Base-by-base conservation (phyloP, 2,888 invertebrate genomes). In the Netelia virgata region DNA sequence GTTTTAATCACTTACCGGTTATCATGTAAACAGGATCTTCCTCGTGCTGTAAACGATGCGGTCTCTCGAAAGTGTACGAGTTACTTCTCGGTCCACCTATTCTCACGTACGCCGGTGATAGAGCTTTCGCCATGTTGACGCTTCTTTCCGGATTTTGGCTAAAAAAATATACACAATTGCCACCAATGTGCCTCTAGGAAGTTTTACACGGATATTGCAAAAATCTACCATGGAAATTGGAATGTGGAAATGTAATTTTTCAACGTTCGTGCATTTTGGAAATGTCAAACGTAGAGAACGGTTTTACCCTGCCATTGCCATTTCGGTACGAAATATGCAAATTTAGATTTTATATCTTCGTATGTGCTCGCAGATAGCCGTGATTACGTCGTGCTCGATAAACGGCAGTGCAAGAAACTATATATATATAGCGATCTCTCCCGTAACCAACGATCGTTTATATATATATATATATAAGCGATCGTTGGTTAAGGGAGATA, bases 61-160 rank as follows among this genome's bases (percentile, higher is more conserved):
- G 78, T 61, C 85, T 88, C 64, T 89, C 87, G 66, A 93, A 93
- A 3, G 87, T 87, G 74, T 91, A 90, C 20, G 90, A 90, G 1
- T 95, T 93, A 1, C 96, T 96, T 72, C 95, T 95, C 0, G 96
- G 96, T 0, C 97, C 97, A 18, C 96, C 96, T 63, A 98, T 94
- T 73, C 97, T 95, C 1, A 98, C 93, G 92, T 96, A 97, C 0
- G 97, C 96, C 1, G 97, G 97, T 0, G 96, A 94, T 18, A 97
- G 92, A 1, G 96, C 95, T 43, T 95, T 94, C 0, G 96, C 96
- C 95, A 97, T 95, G 84, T 95, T 95, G 36, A 95, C 92, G 70
- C 96, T 90, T 75, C 81, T 90, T 81, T 91, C 91, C 3, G 89
- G 82, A 77, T 91, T 87, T 16, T 82, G 84, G 72, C 90, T 90